Evolutionary conservation across 2,113 vertebrate species (phyloP).

Genomic region (Trogon melanurus): DNA sequence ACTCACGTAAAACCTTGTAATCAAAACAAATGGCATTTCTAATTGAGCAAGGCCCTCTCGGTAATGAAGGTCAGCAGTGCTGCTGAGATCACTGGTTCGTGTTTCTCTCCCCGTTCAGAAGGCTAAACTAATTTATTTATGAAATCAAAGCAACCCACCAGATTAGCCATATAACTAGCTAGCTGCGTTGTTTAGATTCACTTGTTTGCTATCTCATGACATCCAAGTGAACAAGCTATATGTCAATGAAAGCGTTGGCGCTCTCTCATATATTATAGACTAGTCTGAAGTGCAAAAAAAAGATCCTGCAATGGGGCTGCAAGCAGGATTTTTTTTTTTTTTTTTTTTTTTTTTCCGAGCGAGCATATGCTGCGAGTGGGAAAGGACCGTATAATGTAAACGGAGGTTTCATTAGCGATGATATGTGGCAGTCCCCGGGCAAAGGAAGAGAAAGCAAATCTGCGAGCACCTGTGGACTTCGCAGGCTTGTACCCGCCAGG

Average conservation of each 20-base stretch:
- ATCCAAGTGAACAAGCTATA: conserved; percentile 73
- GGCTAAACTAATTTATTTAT: conserved; percentile 64
- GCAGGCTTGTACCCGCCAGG: not conserved
- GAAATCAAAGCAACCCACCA: conserved; percentile 62
- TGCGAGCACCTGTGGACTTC: not conserved
- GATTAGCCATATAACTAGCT: conserved; percentile 68
- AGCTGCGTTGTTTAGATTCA: conserved; percentile 49
- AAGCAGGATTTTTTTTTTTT: not conserved
- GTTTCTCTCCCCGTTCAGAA: conserved; percentile 39
- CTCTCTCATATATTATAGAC: conserved; percentile 58
- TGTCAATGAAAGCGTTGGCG: conserved; percentile 69
- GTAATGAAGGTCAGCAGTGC: conserved; percentile 32
- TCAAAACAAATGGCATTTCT: conserved; percentile 40
- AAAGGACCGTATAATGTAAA: conserved; percentile 48
- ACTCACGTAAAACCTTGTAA: conserved; percentile 4
- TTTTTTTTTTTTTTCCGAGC: conserved; percentile 19
- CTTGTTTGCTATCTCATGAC: conserved; percentile 69
- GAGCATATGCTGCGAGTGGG: conserved; percentile 66
- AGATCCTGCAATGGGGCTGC: conserved; percentile 54
- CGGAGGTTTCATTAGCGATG: conserved; percentile 61
- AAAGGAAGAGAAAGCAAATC: conserved; percentile 28
- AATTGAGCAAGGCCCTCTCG: conserved; percentile 16
- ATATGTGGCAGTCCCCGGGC: not conserved
- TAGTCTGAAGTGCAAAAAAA: conserved; percentile 61
- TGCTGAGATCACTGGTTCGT: not conserved